Percentiles rank a stretch among this genome's conserved stretches.
These are phyloP conservation scores for Eonycteris spelaea DNA, from an alignment of 2,113 vertebrate genomes.

Conservation along the genomic window DNA sequence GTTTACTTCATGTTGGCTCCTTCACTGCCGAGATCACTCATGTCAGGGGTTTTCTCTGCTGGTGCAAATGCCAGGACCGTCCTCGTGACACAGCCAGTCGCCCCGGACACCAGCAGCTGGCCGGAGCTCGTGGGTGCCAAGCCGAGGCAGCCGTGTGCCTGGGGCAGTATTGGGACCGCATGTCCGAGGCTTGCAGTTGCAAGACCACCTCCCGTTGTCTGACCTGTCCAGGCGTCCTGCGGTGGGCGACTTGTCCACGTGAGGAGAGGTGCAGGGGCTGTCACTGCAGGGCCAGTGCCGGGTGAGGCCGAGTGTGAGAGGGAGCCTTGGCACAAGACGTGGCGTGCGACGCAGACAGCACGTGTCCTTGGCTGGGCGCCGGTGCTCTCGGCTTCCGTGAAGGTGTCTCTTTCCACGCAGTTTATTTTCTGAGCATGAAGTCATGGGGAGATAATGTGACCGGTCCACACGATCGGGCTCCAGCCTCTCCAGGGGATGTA, in stretches of 20 bases:
- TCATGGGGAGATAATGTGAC: background rate
- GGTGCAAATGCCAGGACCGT: background rate
- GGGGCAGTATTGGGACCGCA: background rate
- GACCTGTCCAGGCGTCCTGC: background rate
- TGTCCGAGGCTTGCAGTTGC: accelerated
- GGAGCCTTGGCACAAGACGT: background rate
- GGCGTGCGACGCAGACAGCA: background rate
- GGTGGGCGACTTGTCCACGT: accelerated
- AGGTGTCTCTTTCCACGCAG: background rate
- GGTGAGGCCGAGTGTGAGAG: background rate
- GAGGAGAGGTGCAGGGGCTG: background rate
- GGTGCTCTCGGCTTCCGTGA: background rate
- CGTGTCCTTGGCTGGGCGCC: background rate
- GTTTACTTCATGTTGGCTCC: background rate
- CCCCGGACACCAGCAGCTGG: background rate
- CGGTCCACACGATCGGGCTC: background rate
- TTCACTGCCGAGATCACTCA: background rate
- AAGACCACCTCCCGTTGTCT: background rate
- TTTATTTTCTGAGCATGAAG: conserved; percentile 1
- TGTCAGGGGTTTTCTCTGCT: background rate
- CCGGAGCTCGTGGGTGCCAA: background rate
- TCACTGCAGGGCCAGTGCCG: background rate
- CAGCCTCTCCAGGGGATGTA: background rate
- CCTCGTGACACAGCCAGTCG: background rate
- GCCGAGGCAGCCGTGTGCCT: background rate